Evolutionary conservation across 2,113 vertebrate species (phyloP), one percentile per base, ranked within the genome.

Genomic region (Sinocyclocheilus anshuiensis): DNA sequence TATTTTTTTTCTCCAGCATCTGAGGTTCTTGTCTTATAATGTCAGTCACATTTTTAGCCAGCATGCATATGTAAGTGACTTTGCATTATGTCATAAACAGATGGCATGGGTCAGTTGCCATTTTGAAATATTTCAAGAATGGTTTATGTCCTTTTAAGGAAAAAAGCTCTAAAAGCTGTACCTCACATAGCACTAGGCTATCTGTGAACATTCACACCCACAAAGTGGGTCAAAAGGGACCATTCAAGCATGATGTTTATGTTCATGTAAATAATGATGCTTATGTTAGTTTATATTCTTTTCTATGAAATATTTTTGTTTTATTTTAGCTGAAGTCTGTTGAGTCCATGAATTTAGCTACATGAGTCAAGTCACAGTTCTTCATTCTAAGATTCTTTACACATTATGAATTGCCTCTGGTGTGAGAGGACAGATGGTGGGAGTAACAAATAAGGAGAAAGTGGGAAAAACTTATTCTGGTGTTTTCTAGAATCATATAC

Each of bases 51-150:
- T 61, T 77, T 42, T 48, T 36, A 69, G 12, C 18, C 18, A 77
- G 75, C 59, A 24, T 9, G 45, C 20, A 61, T 13, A 80, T 80
- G 33, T 24, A 42, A 42, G 55, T 39, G 6, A n/a, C 16, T 53
- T 36, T 74, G 48, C 20, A 53, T 72, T 45, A 26, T 65, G 72
- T 33, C 72, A 65, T 33, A 65, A 36, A 48, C 55, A 86, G 79
- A 86, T 86, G 84, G 77, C 22, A 61, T 42, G 71, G 42, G 3
- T 53, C 33, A 29, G 24, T 36, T 77, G 45, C 16, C 71, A 59
- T 36, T 75, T 48, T 86, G 39, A 24, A 45, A 81, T 63, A 75
- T 50, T 74, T 81, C 72, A 42, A 78, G 76, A 65, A 63, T 42
- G 33, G 53, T 61, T 71, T 42, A 67, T 33, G 45, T n/a, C 42